phyloP scores from a whole-genome alignment of 2,113 vertebrate genomes.

The Charadrius vociferus region DNA sequence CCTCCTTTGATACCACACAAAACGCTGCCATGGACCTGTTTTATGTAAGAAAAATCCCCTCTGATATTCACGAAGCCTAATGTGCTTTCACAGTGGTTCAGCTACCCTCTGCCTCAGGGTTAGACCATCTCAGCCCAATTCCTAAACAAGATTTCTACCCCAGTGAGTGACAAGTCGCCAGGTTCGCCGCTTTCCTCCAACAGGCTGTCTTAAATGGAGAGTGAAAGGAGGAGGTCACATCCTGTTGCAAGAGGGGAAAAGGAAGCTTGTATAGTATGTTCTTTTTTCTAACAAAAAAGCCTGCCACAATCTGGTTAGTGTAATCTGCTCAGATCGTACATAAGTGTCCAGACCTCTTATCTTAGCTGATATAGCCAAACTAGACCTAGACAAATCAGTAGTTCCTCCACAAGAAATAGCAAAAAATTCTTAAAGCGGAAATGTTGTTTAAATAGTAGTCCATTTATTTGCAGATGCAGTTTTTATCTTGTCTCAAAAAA shows the following conservation, averaged over 20 bases:
- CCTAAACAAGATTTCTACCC: not conserved
- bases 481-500: not conserved
- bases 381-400: not conserved
- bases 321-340: not conserved
- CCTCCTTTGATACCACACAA: not conserved
- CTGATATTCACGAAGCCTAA: not conserved
- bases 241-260: conserved; percentile 12
- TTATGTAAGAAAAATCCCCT: not conserved
- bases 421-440: not conserved
- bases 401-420: not conserved
- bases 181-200: not conserved
- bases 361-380: not conserved
- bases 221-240: conserved; percentile 20
- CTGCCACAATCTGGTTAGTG: not conserved
- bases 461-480: not conserved
- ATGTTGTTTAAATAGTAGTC: not conserved
- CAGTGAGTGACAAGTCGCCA: conserved; percentile 1
- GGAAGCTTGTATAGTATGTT: not conserved
- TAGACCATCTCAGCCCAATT: not conserved
- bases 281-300: not conserved
- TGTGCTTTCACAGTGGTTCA: fast-evolving
- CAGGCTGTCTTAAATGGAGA: conserved; percentile 9
- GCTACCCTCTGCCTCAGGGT: not conserved
- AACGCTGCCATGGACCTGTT: not conserved
- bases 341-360: not conserved